Evolutionary conservation across 23 tunicate genomes (phyloP), one percentile per base, ranked within the genome.

Genomic region (Styela clava): DNA sequence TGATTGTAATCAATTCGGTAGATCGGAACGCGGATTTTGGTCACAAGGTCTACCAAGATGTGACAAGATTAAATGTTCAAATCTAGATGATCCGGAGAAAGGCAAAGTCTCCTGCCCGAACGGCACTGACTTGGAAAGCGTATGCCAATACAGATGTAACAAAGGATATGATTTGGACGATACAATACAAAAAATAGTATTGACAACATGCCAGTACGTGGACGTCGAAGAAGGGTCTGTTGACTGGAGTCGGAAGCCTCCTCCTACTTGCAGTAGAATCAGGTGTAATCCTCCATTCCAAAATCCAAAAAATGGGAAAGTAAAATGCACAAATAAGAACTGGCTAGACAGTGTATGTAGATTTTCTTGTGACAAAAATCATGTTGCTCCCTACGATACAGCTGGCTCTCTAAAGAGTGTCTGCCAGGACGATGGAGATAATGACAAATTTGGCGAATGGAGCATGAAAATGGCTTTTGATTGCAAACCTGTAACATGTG

Each of bases 201-300:
- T 24, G 16, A 29, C 31, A 18, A 67, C 2, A 25, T 67, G 71
- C 22, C 23, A 67, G 31, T 27, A 67, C 0, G 31, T 25, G 0
- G 71, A 24, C 22, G 24, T 16, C 71, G 71, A 29, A n/a, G 22
- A 1, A 25, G 24, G 23, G 0, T 12, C 31, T 16, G 71, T 27
- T 0, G 31, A 67, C 16, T 67, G 71, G 71, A 25, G 31, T 1
- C 56, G 56, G 12, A 29, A 29, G 0, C 35, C 33, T 1, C 78
- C 84, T 1, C 87, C 88, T 2, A 73, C 78, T 27, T 89, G 94
- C 61, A 33, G 67, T 37, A 71, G 78, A 27, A 82, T 68, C 67
- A 31, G 32, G 25, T 82, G 85, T 35, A 25, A 35, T 2, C 90
- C 90, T 2, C 26, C 64, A 12, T 36, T 35, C 9, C n/a, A 52